Base-by-base conservation (phyloP, 1,140 invertebrate genomes). In the Drosophila pseudoobscura region DNA sequence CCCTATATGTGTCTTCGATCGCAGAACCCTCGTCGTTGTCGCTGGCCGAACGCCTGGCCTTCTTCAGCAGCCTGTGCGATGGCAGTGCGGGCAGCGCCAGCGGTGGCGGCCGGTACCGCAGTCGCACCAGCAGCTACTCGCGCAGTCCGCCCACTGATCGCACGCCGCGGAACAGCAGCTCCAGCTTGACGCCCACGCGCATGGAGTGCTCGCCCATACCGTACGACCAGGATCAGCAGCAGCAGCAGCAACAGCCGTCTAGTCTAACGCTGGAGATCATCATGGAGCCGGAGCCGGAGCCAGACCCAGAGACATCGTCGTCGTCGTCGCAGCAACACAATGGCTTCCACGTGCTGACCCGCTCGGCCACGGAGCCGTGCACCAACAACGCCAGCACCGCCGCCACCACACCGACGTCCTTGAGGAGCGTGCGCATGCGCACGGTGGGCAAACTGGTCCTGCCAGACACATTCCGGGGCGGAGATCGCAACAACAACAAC, bases 11-110 rank as follows among this genome's bases (percentile, higher is more conserved):
- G 17, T 43, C 15, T 44, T 11, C 24, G 5, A 39, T 57, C 55
- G 26, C 66, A 91, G 90, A 91, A 52, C 90, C 90, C 15, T 90
- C 90, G 35, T 90, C 90, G 5, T 51, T 91, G 44, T 91, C 90
- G 50, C 71, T 91, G 51, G 89, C 90, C 51, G 90, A 91, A 57
- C 74, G 90, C 8, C 61, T 90, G 61, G 82, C 87, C 51, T 91
- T 91, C 73, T 91, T 91, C 64, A 90, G 71, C 69, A 91, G 71
- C 57, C 74, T 91, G 2, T 77, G 85, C 54, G 79, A 80, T 6
- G 70, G 69, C 35, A 74, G 66, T 26, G 60, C 64, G 3, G 70
- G 73, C 4, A 24, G 47, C n/a, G 13, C 39, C 44, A 50, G 63
- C 13, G 64, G 56, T 39, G 20, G 49, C 15, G 56, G 60, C 1